Base-by-base conservation (phyloP, 2,113 vertebrate genomes). In the Gobiocypris rarus region DNA sequence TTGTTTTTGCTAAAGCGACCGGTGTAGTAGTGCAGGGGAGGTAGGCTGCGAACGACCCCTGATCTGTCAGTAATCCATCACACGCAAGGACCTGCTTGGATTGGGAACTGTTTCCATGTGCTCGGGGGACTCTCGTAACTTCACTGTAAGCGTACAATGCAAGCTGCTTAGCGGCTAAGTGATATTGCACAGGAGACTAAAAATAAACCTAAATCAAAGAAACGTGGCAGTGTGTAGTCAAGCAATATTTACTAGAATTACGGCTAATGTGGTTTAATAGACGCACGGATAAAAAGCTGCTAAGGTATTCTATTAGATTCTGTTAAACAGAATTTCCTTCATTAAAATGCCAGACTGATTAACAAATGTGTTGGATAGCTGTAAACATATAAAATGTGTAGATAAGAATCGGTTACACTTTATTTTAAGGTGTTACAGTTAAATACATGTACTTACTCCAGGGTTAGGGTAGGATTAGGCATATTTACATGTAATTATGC, bases 41-140 rank as follows among this genome's bases (percentile, higher is more conserved):
- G 34, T 14, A 43, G 67, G 70, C 81, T 81, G 81, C 56, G 84
- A 50, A 83, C 74, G 91, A 92, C 89, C 92, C 85, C 74, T 89
- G 90, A 89, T 86, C 89, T 81, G 82, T 38, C 11, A 87, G 90
- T 90, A 89, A 93, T 94, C 91, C 85, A 94, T 92, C 93, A 93
- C 84, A 85, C 59, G 73, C 89, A 83, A 63, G 11, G 50, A 79
- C 58, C 86, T 93, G 92, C 93, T 94, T 94, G 84, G 89, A 92
- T 90, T 91, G 82, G 81, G 91, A 93, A 94, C 85, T 8, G 83
- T 89, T 94, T 93, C 93, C 92, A 94, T 92, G 91, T 94, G 92
- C 90, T 89, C 34, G n/a, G 79, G 82, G 85, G 80, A 83, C 86
- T 89, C 89, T 85, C 28, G 24, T 83, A 89, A 91, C 75, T 83